These are phyloP conservation scores for Hyphantria cunea DNA, from an alignment of 1,140 invertebrate species.

Conservation along the genomic window DNA sequence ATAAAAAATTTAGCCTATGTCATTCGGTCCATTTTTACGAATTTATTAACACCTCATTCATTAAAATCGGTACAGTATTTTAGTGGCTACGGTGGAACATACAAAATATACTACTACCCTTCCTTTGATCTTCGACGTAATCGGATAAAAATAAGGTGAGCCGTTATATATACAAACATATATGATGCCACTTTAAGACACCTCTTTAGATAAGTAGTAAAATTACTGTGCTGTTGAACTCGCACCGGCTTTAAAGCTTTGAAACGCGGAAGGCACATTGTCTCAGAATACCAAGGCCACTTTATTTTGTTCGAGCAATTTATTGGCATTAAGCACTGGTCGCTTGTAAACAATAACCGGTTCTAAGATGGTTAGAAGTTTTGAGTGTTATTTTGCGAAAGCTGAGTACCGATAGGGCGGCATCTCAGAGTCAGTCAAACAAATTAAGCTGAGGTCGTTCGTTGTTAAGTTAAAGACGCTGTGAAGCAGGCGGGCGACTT, in stretches of 20 bases:
- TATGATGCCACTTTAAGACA: too few relatives aligned
- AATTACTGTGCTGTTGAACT: too few relatives aligned
- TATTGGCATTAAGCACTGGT: slow-evolving; percentile 48
- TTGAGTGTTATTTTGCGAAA: slow-evolving; percentile 61
- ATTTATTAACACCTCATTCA: too few relatives aligned
- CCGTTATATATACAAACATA: too few relatives aligned
- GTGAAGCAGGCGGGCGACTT: slow-evolving; percentile 3
- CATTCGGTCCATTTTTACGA: too few relatives aligned
- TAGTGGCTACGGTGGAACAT: too few relatives aligned
- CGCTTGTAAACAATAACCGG: slow-evolving; percentile 77
- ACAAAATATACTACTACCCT: too few relatives aligned
- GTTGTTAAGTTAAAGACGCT: slow-evolving; percentile 14
- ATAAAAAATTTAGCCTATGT: too few relatives aligned
- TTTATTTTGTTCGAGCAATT: slow-evolving; percentile 62
- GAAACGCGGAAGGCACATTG: slow-evolving; percentile 49
- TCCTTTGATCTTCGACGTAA: too few relatives aligned
- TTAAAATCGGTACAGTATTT: too few relatives aligned
- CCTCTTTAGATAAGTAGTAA: too few relatives aligned
- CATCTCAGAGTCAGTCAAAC: slow-evolving; percentile 42
- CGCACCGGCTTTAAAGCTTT: background rate
- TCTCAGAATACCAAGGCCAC: slow-evolving; percentile 49
- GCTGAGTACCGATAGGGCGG: slow-evolving; percentile 28
- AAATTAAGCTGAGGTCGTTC: slow-evolving; percentile 45
- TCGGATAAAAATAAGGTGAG: too few relatives aligned
- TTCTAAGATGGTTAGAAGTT: slow-evolving; percentile 59